phyloP scores from a whole-genome alignment of 1,140 invertebrate species.

The Limonius californicus region DNA sequence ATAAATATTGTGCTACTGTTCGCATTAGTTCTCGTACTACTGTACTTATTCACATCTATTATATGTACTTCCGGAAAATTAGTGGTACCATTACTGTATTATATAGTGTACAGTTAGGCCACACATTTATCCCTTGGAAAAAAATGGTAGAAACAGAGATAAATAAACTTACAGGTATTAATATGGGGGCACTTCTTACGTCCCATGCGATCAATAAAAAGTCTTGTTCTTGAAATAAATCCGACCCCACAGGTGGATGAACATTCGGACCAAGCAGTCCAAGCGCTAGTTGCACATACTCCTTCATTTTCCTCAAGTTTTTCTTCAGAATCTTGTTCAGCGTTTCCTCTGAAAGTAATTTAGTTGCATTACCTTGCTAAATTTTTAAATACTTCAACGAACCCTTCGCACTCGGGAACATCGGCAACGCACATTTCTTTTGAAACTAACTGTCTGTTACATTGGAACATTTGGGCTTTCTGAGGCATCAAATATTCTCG shows the following conservation, averaged over 20 bases:
- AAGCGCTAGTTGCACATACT: slow-evolving; percentile 68
- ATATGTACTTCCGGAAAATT: too few species aligned
- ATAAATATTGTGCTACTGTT: too few species aligned
- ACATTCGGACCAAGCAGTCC: slow-evolving; percentile 79
- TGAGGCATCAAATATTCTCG: slow-evolving; percentile 72
- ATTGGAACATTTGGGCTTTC: slow-evolving; percentile 72
- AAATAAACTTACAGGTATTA: slow-evolving; percentile 42
- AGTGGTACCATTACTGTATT: too few species aligned
- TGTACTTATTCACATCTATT: too few species aligned
- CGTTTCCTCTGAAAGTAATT: slow-evolving; percentile 14
- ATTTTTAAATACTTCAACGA: not conserved
- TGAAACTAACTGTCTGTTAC: slow-evolving; percentile 75
- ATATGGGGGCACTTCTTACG: slow-evolving; percentile 75
- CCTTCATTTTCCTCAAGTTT: slow-evolving; percentile 45
- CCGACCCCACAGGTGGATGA: slow-evolving; percentile 80
- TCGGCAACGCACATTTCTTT: slow-evolving; percentile 84
- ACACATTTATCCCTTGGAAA: too few species aligned
- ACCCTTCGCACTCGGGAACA: slow-evolving; percentile 60
- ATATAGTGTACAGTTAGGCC: too few species aligned
- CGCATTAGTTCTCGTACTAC: too few species aligned
- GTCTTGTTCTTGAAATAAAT: slow-evolving; percentile 65
- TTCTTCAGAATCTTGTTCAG: slow-evolving; percentile 34
- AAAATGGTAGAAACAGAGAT: not conserved
- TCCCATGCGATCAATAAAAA: slow-evolving; percentile 68
- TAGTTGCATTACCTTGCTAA: too few species aligned